Evolutionary conservation across 2,797 vertebrate species (phyloP), one percentile per base, ranked within the genome.

Genomic region (Furcifer pardalis): DNA sequence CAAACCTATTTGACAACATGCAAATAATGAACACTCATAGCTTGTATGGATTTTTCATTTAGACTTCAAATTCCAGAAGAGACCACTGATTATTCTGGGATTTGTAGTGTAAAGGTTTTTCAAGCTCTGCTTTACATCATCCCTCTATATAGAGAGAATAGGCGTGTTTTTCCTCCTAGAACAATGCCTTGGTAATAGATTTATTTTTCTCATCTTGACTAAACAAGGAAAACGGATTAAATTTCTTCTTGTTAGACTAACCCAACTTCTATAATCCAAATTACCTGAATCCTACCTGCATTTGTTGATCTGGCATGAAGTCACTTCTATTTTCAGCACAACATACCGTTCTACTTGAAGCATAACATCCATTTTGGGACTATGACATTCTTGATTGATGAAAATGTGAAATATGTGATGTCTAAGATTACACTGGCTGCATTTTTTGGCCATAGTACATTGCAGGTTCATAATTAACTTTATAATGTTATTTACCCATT

Each of bases 271-370:
- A n/a, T 32, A 79, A 80, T 32, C 27, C 30, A 46, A 75, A 37
- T 63, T 59, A 5, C 49, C 35, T 44, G 30, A 23, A 60, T 71
- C 35, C 40, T 35, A 52, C 75, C 56, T 71, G 40, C 17, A 69
- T 72, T 23, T 86, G 84, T 76, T 82, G 84, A 86, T 77, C 66
- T 52, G 44, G 52, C 35, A 15, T 86, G 73, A 77, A 71, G 52
- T 62, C 73, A 82, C 25, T 71, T 82, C 84, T 86, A 37, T 86
- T 77, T 86, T 82, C 68, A 77, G 40, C 72, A 5, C 40, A 76
- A 42, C 32, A 52, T 71, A 37, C 59, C 52, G 17, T 60, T 44
- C 56, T 71, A 44, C 56, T 66, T 52, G 63, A 81, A 71, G 72
- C n/a, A 77, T 52, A 77, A 40, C 52, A 77, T 4, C 52, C 65